phyloP scores from a whole-genome alignment of 2,888 invertebrate species.

The Celastrina argiolus region DNA sequence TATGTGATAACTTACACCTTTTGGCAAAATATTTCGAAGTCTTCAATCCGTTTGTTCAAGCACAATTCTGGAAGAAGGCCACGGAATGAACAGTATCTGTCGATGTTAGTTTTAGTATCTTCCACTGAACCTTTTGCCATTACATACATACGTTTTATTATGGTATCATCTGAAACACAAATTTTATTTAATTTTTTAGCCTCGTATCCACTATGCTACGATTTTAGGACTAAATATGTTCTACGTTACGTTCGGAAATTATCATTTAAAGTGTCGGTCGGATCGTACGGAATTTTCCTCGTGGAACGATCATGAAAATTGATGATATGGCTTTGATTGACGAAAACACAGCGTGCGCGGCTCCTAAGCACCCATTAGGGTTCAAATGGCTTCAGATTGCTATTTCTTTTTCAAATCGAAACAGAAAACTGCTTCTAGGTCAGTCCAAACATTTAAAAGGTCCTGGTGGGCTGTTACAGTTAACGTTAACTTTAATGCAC shows the following conservation, averaged over 20 bases:
- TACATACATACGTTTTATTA: slow-evolving; percentile 52
- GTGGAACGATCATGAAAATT: slow-evolving; percentile 1
- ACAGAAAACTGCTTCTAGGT: neutral
- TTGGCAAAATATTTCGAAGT: slow-evolving; percentile 47
- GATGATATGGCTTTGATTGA: neutral
- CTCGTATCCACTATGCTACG: neutral
- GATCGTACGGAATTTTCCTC: neutral
- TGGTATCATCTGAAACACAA: slow-evolving; percentile 41
- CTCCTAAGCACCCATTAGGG: slow-evolving; percentile 5
- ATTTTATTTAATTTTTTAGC: too few relatives aligned
- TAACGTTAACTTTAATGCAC: neutral
- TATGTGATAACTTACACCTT: slow-evolving; percentile 51
- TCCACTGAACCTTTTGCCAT: slow-evolving; percentile 56
- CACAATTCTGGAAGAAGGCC: slow-evolving; percentile 59
- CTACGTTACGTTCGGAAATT: too few relatives aligned
- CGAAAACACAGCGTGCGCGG: slow-evolving; percentile 4
- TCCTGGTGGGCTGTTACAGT: neutral
- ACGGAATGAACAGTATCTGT: slow-evolving; percentile 52
- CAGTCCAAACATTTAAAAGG: neutral
- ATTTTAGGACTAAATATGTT: too few relatives aligned
- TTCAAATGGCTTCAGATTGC: neutral
- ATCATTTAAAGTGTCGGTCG: neutral
- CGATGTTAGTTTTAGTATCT: slow-evolving; percentile 52
- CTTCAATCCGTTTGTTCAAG: slow-evolving; percentile 46
- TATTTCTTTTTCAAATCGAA: slow-evolving; percentile 6